Evolutionary conservation across 2,888 invertebrate genomes (phyloP).

Genomic region (Synergus japonicus): DNA sequence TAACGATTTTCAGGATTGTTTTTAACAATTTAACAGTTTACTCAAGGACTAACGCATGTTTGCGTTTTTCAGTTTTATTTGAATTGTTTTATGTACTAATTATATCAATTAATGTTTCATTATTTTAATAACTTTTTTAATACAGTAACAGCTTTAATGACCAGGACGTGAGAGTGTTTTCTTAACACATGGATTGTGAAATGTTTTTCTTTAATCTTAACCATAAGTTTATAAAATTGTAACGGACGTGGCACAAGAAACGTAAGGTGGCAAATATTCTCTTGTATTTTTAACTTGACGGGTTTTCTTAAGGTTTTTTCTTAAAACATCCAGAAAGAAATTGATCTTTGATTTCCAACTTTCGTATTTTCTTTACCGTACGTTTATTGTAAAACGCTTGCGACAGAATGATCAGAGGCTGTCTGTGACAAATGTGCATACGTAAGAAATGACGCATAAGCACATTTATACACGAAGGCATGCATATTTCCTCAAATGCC

Average conservation of each 20-base stretch:
- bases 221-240: background rate
- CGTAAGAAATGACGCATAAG: conserved; percentile 40
- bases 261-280: background rate
- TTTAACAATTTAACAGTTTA: conserved; percentile 26
- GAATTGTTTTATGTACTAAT: conserved; percentile 15
- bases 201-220: conserved; percentile 13
- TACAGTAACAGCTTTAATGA: conserved; percentile 21
- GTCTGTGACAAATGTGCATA: conserved; percentile 37
- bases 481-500: conserved; percentile 14
- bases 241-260: background rate
- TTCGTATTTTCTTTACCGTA: background rate
- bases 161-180: conserved; percentile 30
- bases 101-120: background rate
- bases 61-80: conserved; percentile 19
- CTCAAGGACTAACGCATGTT: conserved; percentile 34
- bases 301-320: background rate
- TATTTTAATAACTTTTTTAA: conserved; percentile 26
- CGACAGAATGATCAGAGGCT: conserved; percentile 23
- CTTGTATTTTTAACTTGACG: background rate
- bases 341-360: background rate
- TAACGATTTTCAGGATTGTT: conserved; percentile 14
- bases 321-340: background rate
- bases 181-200: conserved; percentile 25
- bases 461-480: conserved; percentile 11
- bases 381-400: conserved; percentile 35